Evolutionary conservation across 2,797 vertebrate genomes (phyloP).

Genomic region (Mormyrus hasselquistii): DNA sequence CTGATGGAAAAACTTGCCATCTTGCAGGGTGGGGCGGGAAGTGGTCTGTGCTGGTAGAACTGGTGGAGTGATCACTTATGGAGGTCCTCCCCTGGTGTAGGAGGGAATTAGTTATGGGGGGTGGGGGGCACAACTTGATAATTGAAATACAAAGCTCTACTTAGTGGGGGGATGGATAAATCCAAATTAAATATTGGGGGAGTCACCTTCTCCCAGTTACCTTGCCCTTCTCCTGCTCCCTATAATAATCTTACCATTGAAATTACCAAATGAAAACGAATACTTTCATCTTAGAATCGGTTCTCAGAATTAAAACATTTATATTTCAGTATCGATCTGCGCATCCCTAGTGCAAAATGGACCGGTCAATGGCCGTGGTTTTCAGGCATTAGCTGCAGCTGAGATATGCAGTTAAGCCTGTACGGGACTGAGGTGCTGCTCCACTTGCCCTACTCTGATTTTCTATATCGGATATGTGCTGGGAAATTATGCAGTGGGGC

Average conservation of each 20-base stretch:
- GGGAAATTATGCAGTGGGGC: background rate
- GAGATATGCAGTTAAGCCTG: background rate
- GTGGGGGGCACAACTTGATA: background rate
- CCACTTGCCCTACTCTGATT: background rate
- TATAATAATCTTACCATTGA: background rate
- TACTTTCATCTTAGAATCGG: background rate
- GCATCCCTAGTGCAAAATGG: background rate
- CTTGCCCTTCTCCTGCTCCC: background rate
- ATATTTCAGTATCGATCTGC: background rate
- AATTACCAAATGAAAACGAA: background rate
- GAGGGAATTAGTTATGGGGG: background rate
- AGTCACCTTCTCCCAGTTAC: background rate
- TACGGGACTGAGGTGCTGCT: background rate
- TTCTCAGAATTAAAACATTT: background rate
- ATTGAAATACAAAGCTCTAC: background rate
- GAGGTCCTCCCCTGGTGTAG: background rate
- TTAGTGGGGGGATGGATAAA: background rate
- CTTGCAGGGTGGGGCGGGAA: background rate
- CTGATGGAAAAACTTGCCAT: background rate
- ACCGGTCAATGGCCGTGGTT: background rate
- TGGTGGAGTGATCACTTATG: background rate
- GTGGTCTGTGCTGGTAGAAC: background rate
- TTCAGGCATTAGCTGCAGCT: background rate
- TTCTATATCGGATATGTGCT: constrained; percentile 1
- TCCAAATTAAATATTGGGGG: background rate